Evolutionary conservation across 2,113 vertebrate genomes (phyloP), one percentile per base, ranked within the genome.

Genomic region (Rissa tridactyla): DNA sequence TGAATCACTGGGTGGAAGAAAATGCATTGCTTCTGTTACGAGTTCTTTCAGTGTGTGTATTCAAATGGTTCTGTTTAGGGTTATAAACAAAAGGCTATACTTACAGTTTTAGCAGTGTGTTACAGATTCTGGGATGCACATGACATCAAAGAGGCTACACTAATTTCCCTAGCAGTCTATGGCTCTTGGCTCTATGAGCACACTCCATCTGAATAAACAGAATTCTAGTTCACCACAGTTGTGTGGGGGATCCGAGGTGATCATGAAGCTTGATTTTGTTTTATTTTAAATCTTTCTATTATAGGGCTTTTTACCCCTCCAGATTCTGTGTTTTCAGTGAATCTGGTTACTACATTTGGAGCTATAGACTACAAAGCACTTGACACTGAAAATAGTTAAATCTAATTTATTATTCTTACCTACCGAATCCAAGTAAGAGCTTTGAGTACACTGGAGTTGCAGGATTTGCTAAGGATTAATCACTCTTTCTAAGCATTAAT

Each of bases 111-210:
- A 97, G 94, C 87, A 78, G 92, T 80, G 68, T 97, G 91, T 97
- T 98, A 96, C 95, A 91, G 95, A 98, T 98, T 99, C 98, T 99
- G 98, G 98, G 98, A 97, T 98, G 98, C 98, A 98, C 97, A 98
- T 98, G 98, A 99, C 99, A 99, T 99, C 99, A 99, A 99, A 99
- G 99, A 93, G 80, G 91, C 96, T 96, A 92, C 98, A 94, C 96
- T 98, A 98, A 98, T 99, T 99, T 98, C 97, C 97, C 97, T 97
- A 97, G 97, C 98, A 98, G 98, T 97, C 97, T 96, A 96, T 97
- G 97, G 97, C 95, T 98, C 98, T 99, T 98, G 98, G 98, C 98
- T 97, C 94, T 96, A 80, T 80, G 87, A 98, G 86, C 97, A 94
- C 90, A 90, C 98, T 98, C 97, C 98, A 98, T 98, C 98, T 98